Evolutionary conservation across 2,888 invertebrate species (phyloP).

Genomic region (Entomobrya proxima): DNA sequence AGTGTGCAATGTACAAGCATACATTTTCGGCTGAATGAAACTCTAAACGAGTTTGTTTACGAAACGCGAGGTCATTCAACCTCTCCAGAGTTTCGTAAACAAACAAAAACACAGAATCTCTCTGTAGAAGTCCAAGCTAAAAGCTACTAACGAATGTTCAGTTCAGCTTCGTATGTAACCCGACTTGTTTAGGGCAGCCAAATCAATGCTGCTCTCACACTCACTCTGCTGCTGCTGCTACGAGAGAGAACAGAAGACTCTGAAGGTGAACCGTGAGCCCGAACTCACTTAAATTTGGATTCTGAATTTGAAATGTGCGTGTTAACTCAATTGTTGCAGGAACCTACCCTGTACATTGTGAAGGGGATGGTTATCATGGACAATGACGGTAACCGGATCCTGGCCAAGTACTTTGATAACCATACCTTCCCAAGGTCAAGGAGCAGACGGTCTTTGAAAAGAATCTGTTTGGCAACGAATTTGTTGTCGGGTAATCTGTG

Average conservation of each 20-base stretch:
- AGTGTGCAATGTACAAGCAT: background rate
- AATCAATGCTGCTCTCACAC: too few species aligned
- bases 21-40: background rate
- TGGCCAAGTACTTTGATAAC: conserved; percentile 98
- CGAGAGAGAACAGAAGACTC: too few species aligned
- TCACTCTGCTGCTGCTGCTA: too few species aligned
- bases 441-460: conserved; percentile 99
- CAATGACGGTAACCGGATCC: conserved; percentile 96
- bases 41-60: background rate
- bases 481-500: conserved; percentile 98
- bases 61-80: too few species aligned
- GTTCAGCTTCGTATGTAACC: too few species aligned
- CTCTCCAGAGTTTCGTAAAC: too few species aligned
- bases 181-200: too few species aligned
- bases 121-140: too few species aligned
- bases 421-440: conserved; percentile 91
- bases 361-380: conserved; percentile 98
- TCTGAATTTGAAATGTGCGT: background rate
- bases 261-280: too few species aligned
- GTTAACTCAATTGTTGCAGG: conserved; percentile 80
- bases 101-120: too few species aligned
- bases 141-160: too few species aligned
- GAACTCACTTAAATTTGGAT: too few species aligned
- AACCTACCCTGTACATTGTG: conserved; percentile 94
- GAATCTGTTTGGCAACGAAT: conserved; percentile 97